phyloP scores from a whole-genome alignment of 2,888 invertebrate genomes.

The Lochmaea capreae region DNA sequence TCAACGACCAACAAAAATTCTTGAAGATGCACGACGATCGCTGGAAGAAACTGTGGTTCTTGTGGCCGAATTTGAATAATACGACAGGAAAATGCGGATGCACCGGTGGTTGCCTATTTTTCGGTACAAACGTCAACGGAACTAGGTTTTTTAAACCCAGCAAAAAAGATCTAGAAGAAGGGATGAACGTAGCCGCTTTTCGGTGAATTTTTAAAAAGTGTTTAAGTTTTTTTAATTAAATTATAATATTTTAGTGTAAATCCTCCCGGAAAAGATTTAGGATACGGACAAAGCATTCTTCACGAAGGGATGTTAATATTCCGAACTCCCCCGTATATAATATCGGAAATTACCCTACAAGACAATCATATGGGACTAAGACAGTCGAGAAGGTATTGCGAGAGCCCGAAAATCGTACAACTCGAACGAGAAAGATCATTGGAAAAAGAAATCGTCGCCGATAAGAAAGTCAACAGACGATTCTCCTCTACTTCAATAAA shows the following conservation, averaged over 20 bases:
- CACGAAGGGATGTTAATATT: conserved; percentile 89
- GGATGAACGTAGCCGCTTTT: conserved; percentile 84
- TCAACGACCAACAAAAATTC: conserved; percentile 84
- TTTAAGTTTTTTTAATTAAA: conserved; percentile 1
- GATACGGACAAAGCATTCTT: conserved; percentile 94
- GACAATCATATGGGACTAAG: conserved; percentile 66
- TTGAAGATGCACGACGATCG: conserved; percentile 86
- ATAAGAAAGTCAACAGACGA: conserved; percentile 66
- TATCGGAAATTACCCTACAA: conserved; percentile 80
- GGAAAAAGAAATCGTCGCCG: conserved; percentile 56
- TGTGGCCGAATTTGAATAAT: conserved; percentile 84
- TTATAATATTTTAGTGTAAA: conserved; percentile 70
- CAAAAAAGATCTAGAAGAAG: conserved; percentile 82
- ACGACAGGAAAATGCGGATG: conserved; percentile 87
- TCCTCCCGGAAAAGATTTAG: conserved; percentile 83
- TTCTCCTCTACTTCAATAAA: conserved; percentile 74
- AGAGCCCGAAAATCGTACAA: conserved; percentile 52
- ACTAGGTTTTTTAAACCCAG: conserved; percentile 88
- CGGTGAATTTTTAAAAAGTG: conserved; percentile 65
- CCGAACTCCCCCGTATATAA: conserved; percentile 89
- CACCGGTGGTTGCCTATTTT: conserved; percentile 94
- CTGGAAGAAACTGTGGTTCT: conserved; percentile 90
- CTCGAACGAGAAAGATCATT: conserved; percentile 52
- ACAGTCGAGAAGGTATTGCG: conserved; percentile 43
- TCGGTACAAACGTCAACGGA: conserved; percentile 92